Conservation (phyloP, 2,888 invertebrate species). For the Erynnis tages region DNA sequence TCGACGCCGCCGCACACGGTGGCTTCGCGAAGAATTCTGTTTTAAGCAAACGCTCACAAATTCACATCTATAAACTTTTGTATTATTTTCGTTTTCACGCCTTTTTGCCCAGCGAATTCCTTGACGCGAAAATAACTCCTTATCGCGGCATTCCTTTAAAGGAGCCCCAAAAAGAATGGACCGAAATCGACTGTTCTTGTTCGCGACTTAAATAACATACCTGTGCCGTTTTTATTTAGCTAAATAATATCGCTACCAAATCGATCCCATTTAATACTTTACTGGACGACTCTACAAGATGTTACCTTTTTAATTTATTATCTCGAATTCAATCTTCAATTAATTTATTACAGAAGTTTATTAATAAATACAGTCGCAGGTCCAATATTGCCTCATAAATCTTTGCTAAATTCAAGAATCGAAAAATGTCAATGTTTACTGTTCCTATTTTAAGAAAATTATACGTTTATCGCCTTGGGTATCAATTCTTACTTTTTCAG, state of each 20-base stretch:
- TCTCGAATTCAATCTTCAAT: neutral
- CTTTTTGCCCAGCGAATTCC: constrained; percentile 77
- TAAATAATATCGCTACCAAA: constrained; percentile 51
- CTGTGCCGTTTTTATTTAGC: constrained; percentile 57
- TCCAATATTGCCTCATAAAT: too few species aligned
- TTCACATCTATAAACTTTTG: constrained; percentile 78
- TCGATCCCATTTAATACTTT: constrained; percentile 33
- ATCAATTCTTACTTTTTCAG: too few species aligned
- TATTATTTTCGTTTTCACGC: constrained; percentile 81
- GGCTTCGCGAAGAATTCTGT: constrained; percentile 79
- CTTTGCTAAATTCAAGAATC: neutral
- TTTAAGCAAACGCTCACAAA: constrained; percentile 80
- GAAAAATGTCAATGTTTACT: too few species aligned
- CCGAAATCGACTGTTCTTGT: constrained; percentile 63
- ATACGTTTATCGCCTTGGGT: too few species aligned
- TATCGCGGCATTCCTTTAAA: constrained; percentile 78
- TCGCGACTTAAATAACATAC: constrained; percentile 66
- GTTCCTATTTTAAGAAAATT: too few species aligned
- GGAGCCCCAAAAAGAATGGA: constrained; percentile 69
- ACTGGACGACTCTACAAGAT: neutral
- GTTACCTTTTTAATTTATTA: constrained; percentile 6
- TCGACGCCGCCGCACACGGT: constrained; percentile 80
- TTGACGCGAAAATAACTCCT: constrained; percentile 79
- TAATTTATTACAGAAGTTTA: neutral
- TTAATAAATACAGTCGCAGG: too few species aligned